Conservation (phyloP, 2,888 invertebrate genomes). For the Nebria brevicollis region DNA sequence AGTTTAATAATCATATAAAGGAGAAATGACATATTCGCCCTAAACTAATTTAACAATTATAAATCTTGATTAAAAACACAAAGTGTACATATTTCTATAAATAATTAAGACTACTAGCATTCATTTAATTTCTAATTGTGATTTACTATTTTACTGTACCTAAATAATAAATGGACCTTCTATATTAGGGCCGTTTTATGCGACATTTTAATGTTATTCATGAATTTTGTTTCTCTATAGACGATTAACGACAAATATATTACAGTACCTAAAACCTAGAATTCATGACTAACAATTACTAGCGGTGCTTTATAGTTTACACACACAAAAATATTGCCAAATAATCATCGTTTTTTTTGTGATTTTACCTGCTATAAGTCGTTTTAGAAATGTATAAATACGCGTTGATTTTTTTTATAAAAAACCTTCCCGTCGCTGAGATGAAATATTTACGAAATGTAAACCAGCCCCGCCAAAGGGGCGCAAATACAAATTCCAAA, state of each 20-base stretch:
- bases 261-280: neutral
- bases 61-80: neutral
- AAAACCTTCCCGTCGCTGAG: neutral
- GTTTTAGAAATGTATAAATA: neutral
- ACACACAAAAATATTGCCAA: conserved; percentile 22
- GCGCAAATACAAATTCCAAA: conserved; percentile 36
- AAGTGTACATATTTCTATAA: neutral
- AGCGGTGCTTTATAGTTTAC: neutral
- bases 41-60: neutral
- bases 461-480: conserved; percentile 4
- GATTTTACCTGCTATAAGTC: neutral
- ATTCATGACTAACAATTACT: neutral
- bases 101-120: conserved; percentile 39
- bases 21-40: neutral
- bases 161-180: neutral
- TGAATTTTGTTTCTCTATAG: neutral
- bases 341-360: neutral
- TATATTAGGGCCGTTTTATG: neutral
- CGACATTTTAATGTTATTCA: conserved; percentile 26
- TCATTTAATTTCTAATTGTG: conserved; percentile 32
- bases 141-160: conserved; percentile 5
- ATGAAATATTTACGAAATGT: neutral
- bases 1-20: too few species aligned
- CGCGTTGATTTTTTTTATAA: neutral
- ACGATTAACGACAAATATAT: neutral